These are phyloP conservation scores for Drosophila gaucha DNA, from an alignment of 2,888 invertebrate genomes.

Conservation along the genomic window DNA sequence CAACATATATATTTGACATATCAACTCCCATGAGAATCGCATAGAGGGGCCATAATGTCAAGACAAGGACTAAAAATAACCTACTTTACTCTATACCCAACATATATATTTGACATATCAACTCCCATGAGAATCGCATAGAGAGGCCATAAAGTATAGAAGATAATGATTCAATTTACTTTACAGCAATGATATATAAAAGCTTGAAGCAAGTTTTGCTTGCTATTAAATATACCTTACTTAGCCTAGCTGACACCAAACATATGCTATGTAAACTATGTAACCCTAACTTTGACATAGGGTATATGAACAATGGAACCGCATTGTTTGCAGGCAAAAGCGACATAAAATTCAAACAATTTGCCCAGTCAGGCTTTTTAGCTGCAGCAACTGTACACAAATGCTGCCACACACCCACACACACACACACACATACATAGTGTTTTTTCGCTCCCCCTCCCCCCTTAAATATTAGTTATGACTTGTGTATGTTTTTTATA, in stretches of 20 bases:
- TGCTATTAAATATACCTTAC: background rate
- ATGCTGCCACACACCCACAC: background rate
- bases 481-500: slow-evolving; percentile 49
- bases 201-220: too few relatives aligned
- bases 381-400: slow-evolving; percentile 47
- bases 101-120: too few relatives aligned
- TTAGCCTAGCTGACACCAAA: background rate
- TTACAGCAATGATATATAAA: too few relatives aligned
- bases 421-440: slow-evolving; percentile 1
- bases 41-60: background rate
- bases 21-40: too few relatives aligned
- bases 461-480: slow-evolving; percentile 53
- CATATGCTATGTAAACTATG: background rate
- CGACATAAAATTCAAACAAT: slow-evolving; percentile 79
- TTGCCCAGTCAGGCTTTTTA: slow-evolving; percentile 67
- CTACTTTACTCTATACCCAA: too few relatives aligned
- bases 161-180: too few relatives aligned
- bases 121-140: background rate
- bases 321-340: slow-evolving; percentile 74
- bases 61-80: background rate
- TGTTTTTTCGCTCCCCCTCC: background rate
- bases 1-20: too few relatives aligned
- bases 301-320: slow-evolving; percentile 48
- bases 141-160: too few relatives aligned
- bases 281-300: slow-evolving; percentile 5